These are phyloP conservation scores for Thumatha senex DNA, from an alignment of 2,888 invertebrate genomes.

Conservation along the genomic window DNA sequence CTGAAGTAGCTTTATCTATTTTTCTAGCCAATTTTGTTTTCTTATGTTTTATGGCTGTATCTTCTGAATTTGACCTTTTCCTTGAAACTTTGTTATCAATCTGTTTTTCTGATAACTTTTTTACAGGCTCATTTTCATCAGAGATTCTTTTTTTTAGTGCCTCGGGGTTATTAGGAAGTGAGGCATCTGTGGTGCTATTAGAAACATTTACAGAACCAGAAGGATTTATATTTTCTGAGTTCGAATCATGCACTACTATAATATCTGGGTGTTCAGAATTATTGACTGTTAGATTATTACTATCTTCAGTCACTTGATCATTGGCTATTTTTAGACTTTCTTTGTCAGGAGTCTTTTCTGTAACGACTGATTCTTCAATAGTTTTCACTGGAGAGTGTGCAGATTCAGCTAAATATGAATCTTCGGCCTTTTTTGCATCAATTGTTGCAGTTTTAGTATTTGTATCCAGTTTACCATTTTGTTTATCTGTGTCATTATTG, in stretches of 20 bases:
- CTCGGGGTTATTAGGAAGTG: slow-evolving; percentile 73
- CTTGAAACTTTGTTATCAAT: slow-evolving; percentile 14
- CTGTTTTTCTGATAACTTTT: slow-evolving; percentile 17
- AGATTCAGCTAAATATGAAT: background rate
- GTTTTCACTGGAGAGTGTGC: background rate
- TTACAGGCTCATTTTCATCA: slow-evolving; percentile 17
- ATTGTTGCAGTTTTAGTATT: background rate
- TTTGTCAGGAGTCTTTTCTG: slow-evolving; percentile 1
- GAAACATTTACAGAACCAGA: slow-evolving; percentile 37
- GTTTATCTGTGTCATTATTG: background rate
- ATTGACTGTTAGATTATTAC: background rate
- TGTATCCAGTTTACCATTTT: slow-evolving; percentile 1
- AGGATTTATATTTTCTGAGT: slow-evolving; percentile 9
- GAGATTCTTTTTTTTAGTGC: slow-evolving; percentile 38
- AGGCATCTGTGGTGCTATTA: slow-evolving; percentile 52
- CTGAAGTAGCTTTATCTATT: slow-evolving; percentile 9
- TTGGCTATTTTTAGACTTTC: background rate
- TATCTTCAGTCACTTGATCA: background rate
- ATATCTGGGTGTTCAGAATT: slow-evolving; percentile 8
- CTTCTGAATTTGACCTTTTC: slow-evolving; percentile 28
- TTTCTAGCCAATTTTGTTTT: slow-evolving; percentile 19
- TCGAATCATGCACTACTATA: slow-evolving; percentile 13
- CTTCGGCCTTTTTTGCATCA: background rate
- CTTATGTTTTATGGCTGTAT: slow-evolving; percentile 23
- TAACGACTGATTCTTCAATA: slow-evolving; percentile 3